phyloP scores from a whole-genome alignment of 2,888 invertebrate species.

The Punctoribates punctum region DNA sequence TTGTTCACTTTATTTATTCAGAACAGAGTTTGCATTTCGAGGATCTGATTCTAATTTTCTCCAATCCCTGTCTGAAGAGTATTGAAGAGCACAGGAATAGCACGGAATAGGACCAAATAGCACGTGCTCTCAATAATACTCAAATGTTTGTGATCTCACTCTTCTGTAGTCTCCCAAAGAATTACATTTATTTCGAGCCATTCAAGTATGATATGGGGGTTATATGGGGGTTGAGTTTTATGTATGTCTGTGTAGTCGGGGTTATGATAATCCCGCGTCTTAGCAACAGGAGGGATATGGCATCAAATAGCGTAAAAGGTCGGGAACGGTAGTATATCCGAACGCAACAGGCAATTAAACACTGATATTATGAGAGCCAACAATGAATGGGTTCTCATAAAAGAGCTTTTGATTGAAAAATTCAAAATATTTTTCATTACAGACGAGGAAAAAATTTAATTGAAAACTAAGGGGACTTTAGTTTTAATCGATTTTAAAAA shows the following conservation, averaged over 20 bases:
- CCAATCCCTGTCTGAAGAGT: not conserved
- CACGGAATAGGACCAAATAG: too few relatives aligned
- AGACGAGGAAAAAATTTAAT: not conserved
- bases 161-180: not conserved
- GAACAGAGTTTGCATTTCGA: not conserved
- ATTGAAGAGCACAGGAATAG: too few relatives aligned
- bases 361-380: not conserved
- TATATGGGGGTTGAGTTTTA: too few relatives aligned
- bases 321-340: not conserved
- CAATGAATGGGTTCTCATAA: not conserved
- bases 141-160: not conserved
- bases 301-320: not conserved
- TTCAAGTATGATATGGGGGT: conserved; percentile 22
- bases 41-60: not conserved
- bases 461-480: too few relatives aligned
- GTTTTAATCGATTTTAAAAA: too few relatives aligned
- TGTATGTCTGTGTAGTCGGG: conserved; percentile 2
- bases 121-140: conserved; percentile 26
- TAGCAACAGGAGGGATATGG: conserved; percentile 36
- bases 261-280: conserved; percentile 28
- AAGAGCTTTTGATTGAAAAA: conserved; percentile 21
- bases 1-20: not conserved
- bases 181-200: conserved; percentile 24
- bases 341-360: conserved; percentile 32
- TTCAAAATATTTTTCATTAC: conserved; percentile 25